Evolutionary conservation across 2,888 invertebrate genomes (phyloP).

Genomic region (Tortricodes alternella): DNA sequence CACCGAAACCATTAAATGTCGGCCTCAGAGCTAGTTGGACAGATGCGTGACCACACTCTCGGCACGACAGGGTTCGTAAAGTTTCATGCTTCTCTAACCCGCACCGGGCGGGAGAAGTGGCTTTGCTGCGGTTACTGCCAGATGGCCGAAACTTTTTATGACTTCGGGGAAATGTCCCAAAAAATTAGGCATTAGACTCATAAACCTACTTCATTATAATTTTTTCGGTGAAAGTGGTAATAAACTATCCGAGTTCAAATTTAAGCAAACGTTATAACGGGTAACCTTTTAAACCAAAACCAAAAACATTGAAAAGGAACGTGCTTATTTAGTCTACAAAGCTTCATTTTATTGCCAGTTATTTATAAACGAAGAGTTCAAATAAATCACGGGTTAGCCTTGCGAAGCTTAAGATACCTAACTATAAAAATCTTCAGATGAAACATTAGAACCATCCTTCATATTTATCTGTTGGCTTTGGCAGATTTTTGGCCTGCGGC

Average conservation of each 20-base stretch:
- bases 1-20: constrained; percentile 16
- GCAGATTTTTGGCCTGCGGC: constrained; percentile 3
- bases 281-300: constrained; percentile 17
- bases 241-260: too few species aligned
- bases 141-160: constrained; percentile 6
- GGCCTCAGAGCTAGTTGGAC: not conserved
- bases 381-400: constrained; percentile 30
- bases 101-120: not conserved
- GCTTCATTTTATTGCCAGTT: constrained; percentile 54
- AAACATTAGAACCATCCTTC: constrained; percentile 24
- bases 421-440: constrained; percentile 25
- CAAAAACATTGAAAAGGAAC: constrained; percentile 11
- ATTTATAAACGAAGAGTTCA: constrained; percentile 50
- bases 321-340: constrained; percentile 27
- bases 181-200: not conserved
- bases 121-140: constrained; percentile 15
- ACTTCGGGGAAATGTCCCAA: constrained; percentile 1
- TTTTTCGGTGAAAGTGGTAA: too few species aligned
- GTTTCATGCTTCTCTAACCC: constrained; percentile 18
- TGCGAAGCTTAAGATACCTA: constrained; percentile 17
- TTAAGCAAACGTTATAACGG: too few species aligned
- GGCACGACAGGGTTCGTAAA: constrained; percentile 3
- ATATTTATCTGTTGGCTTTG: constrained; percentile 19
- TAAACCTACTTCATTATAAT: too few species aligned
- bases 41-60: not conserved